Evolutionary conservation across 92 coral and sea anemone genomes (phyloP).

Genomic region (Zoanthus gigantus): DNA sequence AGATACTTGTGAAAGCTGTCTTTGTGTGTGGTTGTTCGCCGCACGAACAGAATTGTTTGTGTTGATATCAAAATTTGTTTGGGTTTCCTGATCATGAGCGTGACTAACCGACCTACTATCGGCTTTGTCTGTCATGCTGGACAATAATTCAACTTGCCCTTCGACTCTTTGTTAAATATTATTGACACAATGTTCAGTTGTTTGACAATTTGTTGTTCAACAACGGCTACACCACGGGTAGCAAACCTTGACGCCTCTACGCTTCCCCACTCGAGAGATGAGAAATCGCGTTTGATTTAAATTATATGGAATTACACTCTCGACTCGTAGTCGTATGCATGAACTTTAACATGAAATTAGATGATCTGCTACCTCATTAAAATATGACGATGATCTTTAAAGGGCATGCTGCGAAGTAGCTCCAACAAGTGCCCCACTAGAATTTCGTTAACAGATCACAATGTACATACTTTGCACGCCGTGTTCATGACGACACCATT

Average conservation of each 20-base stretch:
- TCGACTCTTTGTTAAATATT: neutral
- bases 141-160: constrained; percentile 9
- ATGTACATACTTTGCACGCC: constrained; percentile 34
- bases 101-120: constrained; percentile 61
- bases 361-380: neutral
- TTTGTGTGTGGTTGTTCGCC: constrained; percentile 44
- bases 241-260: neutral
- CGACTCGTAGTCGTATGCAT: neutral
- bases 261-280: constrained; percentile 1
- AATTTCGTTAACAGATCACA: constrained; percentile 11
- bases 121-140: constrained; percentile 72
- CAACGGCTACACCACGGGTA: constrained; percentile 1
- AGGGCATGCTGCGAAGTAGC: neutral
- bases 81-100: constrained; percentile 93
- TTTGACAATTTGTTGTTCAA: constrained; percentile 9
- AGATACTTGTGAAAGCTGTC: constrained; percentile 29
- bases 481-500: constrained; percentile 38
- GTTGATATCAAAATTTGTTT: constrained; percentile 83
- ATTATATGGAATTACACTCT: neutral
- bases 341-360: neutral
- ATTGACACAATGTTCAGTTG: neutral
- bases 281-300: neutral
- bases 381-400: neutral
- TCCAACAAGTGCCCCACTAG: neutral
- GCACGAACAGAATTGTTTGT: constrained; percentile 56